Evolutionary conservation across 2,797 vertebrate genomes (phyloP).

Genomic region (Loris lydekkerianus): DNA sequence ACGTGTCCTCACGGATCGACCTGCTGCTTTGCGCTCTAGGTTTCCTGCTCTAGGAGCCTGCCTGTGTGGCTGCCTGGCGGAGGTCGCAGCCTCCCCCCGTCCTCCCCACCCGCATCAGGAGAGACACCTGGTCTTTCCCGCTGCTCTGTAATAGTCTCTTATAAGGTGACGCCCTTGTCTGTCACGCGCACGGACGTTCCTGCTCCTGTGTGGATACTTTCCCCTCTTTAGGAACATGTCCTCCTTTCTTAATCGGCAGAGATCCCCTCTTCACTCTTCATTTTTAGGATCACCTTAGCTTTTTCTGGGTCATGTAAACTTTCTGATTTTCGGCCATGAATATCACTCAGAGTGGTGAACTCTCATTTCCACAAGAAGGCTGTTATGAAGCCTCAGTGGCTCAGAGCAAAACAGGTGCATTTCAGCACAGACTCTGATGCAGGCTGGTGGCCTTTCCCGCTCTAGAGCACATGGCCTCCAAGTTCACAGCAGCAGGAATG

Average conservation of each 20-base stretch:
- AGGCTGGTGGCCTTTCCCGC: rapidly evolving
- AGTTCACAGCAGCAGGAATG: neutral
- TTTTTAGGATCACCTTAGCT: neutral
- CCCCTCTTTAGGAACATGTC: rapidly evolving
- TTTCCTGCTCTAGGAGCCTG: neutral
- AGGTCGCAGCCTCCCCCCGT: neutral
- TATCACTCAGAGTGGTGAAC: neutral
- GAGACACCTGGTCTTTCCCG: neutral
- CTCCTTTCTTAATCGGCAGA: rapidly evolving
- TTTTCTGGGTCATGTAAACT: neutral
- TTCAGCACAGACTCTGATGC: rapidly evolving
- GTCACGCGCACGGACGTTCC: neutral
- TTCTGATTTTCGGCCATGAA: neutral
- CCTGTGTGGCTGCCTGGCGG: rapidly evolving
- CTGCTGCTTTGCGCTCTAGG: too few species aligned
- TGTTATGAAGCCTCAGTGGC: neutral
- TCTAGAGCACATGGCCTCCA: rapidly evolving
- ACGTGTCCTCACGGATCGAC: neutral
- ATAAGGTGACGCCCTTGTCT: rapidly evolving
- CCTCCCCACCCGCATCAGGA: rapidly evolving
- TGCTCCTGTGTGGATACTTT: too few species aligned
- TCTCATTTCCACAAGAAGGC: neutral
- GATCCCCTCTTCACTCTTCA: neutral
- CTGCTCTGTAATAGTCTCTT: rapidly evolving
- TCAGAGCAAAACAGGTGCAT: rapidly evolving